Conservation (phyloP, 1,140 invertebrate species). For the Dendroctonus valens region DNA sequence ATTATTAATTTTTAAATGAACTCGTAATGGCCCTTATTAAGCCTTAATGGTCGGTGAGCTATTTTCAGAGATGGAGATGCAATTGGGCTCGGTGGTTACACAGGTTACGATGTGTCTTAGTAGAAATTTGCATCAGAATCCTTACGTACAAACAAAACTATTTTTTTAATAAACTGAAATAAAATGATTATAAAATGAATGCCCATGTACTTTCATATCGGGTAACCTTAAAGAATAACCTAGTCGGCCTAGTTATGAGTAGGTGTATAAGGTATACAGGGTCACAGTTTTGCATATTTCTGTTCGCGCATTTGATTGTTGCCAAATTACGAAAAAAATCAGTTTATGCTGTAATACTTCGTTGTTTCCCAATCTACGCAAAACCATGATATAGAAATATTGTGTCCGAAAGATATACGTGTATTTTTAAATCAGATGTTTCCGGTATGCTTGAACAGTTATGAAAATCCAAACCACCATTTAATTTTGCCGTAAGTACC, state of each 20-base stretch:
- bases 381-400: not conserved
- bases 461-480: not conserved
- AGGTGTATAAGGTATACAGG: slow-evolving; percentile 30
- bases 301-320: slow-evolving; percentile 19
- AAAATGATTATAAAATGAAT: no score
- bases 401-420: not conserved
- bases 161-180: no score
- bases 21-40: no score
- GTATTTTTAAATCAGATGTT: not conserved
- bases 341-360: not conserved
- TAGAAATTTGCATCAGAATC: slow-evolving; percentile 20
- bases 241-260: slow-evolving; percentile 33
- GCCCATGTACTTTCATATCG: slow-evolving; percentile 27
- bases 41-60: no score
- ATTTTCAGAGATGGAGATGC: no score
- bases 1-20: no score
- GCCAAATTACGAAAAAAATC: slow-evolving; percentile 7
- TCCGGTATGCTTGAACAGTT: not conserved
- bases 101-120: not conserved
- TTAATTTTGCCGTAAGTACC: no score
- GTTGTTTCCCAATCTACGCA: not conserved
- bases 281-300: slow-evolving; percentile 26
- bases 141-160: slow-evolving; percentile 17
- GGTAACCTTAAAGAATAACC: slow-evolving; percentile 33
- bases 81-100: not conserved